Evolutionary conservation across 37 sponge, comb jelly and placozoan genomes (phyloP).

Genomic region (Haliclona indistincta): DNA sequence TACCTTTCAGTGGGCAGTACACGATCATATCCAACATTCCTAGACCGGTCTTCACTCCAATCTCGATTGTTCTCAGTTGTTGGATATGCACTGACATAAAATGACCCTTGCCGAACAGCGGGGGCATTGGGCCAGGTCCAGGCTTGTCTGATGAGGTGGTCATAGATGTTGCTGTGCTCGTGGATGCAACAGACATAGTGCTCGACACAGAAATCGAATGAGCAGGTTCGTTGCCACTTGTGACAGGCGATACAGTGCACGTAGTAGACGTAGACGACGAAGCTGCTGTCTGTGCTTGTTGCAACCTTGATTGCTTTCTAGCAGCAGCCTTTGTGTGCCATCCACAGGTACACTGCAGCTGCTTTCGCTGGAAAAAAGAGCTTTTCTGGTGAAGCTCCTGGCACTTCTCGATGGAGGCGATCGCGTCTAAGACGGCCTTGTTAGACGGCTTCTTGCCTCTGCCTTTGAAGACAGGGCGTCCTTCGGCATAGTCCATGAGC

Average conservation of each 20-base stretch:
- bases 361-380: neutral
- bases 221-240: neutral
- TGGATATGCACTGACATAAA: slow-evolving; percentile 6
- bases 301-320: slow-evolving; percentile 14
- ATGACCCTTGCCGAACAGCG: slow-evolving; percentile 17
- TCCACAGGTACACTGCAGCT: neutral
- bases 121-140: slow-evolving; percentile 30
- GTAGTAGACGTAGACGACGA: slow-evolving; percentile 6
- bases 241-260: slow-evolving; percentile 4
- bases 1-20: slow-evolving; percentile 32
- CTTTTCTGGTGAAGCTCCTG: neutral
- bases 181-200: no score
- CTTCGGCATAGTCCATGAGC: slow-evolving; percentile 19
- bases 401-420: slow-evolving; percentile 11
- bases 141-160: no score
- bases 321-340: neutral
- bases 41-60: slow-evolving; percentile 10
- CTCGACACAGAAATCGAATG: no score
- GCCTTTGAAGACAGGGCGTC: slow-evolving; percentile 5
- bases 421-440: slow-evolving; percentile 12
- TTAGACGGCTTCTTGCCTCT: slow-evolving; percentile 19
- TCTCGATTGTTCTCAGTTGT: slow-evolving; percentile 35
- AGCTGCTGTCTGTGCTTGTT: slow-evolving; percentile 17
- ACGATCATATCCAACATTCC: slow-evolving; percentile 43
- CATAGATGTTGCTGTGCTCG: neutral